These are phyloP conservation scores for Smittia aterrima DNA, from an alignment of 2,888 invertebrate species.

Conservation along the genomic window DNA sequence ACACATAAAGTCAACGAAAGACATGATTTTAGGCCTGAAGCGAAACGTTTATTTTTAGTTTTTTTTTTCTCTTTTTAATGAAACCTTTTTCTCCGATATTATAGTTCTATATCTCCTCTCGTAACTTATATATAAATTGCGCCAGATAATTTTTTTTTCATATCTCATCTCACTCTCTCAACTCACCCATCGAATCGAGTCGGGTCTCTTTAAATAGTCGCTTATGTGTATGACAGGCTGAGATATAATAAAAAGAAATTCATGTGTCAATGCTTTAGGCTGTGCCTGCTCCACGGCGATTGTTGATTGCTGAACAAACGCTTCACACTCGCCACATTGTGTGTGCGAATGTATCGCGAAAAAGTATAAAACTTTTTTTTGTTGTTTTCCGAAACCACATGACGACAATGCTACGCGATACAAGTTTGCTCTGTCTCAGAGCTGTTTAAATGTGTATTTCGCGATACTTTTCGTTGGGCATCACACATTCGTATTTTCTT, in stretches of 20 bases:
- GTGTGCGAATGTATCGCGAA: conserved; percentile 3
- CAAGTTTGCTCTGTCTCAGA: neutral
- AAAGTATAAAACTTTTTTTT: neutral
- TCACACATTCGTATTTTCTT: conserved; percentile 30
- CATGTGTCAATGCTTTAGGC: conserved; percentile 17
- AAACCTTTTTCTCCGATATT: conserved; percentile 17
- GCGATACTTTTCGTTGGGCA: conserved; percentile 26
- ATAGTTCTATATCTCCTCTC: conserved; percentile 15
- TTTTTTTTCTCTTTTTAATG: neutral
- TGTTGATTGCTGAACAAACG: conserved; percentile 19
- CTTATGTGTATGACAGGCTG: conserved; percentile 7
- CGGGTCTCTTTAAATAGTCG: conserved; percentile 15
- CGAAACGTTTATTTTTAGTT: conserved; percentile 18
- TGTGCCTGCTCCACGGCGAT: neutral
- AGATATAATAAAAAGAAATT: neutral
- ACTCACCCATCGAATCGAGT: neutral
- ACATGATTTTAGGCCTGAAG: conserved; percentile 12
- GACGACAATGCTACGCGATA: conserved; percentile 15
- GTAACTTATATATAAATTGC: conserved; percentile 5
- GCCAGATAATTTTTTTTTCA: conserved; percentile 24
- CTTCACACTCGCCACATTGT: neutral
- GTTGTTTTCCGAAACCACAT: neutral
- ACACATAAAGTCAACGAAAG: conserved; percentile 21
- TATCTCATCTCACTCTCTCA: conserved; percentile 23
- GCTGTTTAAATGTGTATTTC: conserved; percentile 23